Conservation (phyloP, 2,888 invertebrate genomes). For the Ormia ochracea region DNA sequence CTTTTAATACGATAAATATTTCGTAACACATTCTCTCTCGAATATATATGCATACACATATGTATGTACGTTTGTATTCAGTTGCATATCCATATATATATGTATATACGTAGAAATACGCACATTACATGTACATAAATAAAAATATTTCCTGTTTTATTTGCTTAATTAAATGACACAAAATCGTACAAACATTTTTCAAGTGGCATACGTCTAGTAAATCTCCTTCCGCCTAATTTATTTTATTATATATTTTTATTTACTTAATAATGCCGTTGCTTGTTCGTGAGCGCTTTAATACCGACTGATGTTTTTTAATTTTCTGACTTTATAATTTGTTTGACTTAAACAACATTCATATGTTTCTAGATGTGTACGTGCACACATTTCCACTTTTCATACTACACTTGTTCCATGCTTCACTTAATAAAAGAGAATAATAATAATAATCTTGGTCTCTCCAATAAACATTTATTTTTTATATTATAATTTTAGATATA, state of each 20-base stretch:
- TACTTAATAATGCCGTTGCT: slow-evolving; percentile 2
- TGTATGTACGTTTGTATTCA: background rate
- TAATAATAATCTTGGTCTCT: background rate
- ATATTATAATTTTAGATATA: slow-evolving; percentile 12
- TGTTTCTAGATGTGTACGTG: background rate
- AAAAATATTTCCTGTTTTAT: slow-evolving; percentile 17
- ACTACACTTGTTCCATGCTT: background rate
- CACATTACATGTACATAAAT: background rate
- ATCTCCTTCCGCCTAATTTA: background rate
- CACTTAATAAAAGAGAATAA: slow-evolving; percentile 7
- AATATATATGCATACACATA: background rate
- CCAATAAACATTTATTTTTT: slow-evolving; percentile 19
- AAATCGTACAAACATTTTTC: slow-evolving; percentile 8
- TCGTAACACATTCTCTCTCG: slow-evolving; percentile 21
- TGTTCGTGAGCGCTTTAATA: slow-evolving; percentile 21
- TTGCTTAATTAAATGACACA: background rate
- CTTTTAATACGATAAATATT: slow-evolving; percentile 38
- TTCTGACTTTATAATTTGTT: slow-evolving; percentile 9
- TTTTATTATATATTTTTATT: background rate
- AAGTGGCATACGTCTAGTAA: slow-evolving; percentile 11
- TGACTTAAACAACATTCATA: background rate
- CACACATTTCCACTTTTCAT: background rate
- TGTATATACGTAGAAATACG: background rate
- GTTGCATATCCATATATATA: background rate
- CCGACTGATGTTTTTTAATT: slow-evolving; percentile 45